A percentile compares a stretch with the other conserved stretches of the same genome.
Conservation (phyloP, 2,113 vertebrate species). For the Leptodactylus fuscus region DNA sequence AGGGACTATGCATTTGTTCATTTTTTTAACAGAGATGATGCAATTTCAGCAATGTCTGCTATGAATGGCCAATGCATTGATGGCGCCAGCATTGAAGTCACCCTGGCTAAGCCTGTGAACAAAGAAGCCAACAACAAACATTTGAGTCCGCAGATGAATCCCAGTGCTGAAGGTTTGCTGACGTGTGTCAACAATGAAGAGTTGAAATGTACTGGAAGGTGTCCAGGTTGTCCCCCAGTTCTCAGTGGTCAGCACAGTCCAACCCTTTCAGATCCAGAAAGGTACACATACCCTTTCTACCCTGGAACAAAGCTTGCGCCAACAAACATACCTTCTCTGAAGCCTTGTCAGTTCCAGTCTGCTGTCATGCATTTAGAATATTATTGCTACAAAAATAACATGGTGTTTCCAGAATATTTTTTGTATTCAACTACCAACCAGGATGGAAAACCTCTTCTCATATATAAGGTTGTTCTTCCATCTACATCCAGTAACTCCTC, state of each 20-base stretch:
- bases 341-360: slow-evolving; percentile 85
- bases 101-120: slow-evolving; percentile 87
- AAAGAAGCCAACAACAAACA: slow-evolving; percentile 78
- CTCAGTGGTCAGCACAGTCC: slow-evolving; percentile 76
- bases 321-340: slow-evolving; percentile 83
- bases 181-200: slow-evolving; percentile 76
- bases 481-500: slow-evolving; percentile 74
- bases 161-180: slow-evolving; percentile 73
- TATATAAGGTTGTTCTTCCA: slow-evolving; percentile 85
- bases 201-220: slow-evolving; percentile 69
- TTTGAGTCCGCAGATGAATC: slow-evolving; percentile 74
- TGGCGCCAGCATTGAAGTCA: slow-evolving; percentile 87
- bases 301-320: slow-evolving; percentile 84
- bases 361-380: slow-evolving; percentile 89
- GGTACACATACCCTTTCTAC: slow-evolving; percentile 77
- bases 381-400: slow-evolving; percentile 88
- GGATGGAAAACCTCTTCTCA: slow-evolving; percentile 80
- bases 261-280: slow-evolving; percentile 74
- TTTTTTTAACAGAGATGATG: slow-evolving; percentile 88
- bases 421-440: slow-evolving; percentile 85
- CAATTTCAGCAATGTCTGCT: slow-evolving; percentile 81
- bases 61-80: slow-evolving; percentile 90
- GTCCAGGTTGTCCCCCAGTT: slow-evolving; percentile 68
- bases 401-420: slow-evolving; percentile 87
- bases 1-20: slow-evolving; percentile 95